Conservation (phyloP, 2,113 vertebrate species). For the Copsychus sechellarum region DNA sequence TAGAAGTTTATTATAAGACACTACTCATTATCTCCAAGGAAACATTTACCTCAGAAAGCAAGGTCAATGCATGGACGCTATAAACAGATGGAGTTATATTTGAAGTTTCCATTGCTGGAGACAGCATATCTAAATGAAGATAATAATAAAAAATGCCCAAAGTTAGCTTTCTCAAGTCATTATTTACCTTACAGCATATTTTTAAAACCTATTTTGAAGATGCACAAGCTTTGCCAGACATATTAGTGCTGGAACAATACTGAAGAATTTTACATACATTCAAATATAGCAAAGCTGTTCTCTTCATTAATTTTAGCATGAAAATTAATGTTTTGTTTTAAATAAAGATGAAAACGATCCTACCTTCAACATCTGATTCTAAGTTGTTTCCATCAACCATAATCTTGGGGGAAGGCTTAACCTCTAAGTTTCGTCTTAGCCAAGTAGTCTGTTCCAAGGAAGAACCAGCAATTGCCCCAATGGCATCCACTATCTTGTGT, state of each 20-base stretch:
- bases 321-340: not conserved
- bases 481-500: slow-evolving; percentile 96
- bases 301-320: not conserved
- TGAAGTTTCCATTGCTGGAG: slow-evolving; percentile 93
- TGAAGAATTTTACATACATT: not conserved
- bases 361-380: slow-evolving; percentile 95
- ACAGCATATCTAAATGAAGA: slow-evolving; percentile 88
- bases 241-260: not conserved
- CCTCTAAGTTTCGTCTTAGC: slow-evolving; percentile 95
- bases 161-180: not conserved
- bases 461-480: slow-evolving; percentile 93
- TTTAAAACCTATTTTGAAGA: not conserved
- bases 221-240: not conserved
- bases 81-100: slow-evolving; percentile 96
- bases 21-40: not conserved
- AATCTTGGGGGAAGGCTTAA: slow-evolving; percentile 96
- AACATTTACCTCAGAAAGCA: slow-evolving; percentile 91
- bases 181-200: not conserved
- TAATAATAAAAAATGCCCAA: not conserved
- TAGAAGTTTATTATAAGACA: not conserved
- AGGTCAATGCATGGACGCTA: slow-evolving; percentile 94
- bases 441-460: slow-evolving; percentile 98
- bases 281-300: not conserved
- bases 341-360: not conserved
- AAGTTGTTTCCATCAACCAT: slow-evolving; percentile 89